These are phyloP conservation scores for Diacarnus erythraeanus DNA, from an alignment of 37 sponge, comb jelly and placozoan species.

Conservation along the genomic window DNA sequence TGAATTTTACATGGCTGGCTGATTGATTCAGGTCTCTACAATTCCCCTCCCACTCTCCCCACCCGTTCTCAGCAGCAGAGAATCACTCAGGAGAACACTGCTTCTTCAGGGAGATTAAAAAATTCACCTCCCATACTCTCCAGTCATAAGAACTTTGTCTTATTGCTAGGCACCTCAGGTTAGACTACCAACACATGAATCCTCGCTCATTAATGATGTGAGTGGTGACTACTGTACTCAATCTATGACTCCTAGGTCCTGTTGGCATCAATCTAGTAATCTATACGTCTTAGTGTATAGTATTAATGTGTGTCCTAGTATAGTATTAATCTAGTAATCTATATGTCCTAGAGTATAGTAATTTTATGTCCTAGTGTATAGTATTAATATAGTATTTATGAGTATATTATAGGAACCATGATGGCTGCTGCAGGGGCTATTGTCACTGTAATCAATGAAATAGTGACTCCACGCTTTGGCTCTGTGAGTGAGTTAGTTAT, in stretches of 20 bases:
- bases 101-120: background rate
- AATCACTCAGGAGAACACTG: background rate
- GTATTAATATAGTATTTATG: no score
- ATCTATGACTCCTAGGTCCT: no score
- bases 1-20: no score
- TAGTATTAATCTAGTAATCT: background rate
- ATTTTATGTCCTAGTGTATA: no score
- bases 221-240: background rate
- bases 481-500: background rate
- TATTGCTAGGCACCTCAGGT: conserved; percentile 29
- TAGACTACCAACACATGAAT: no score
- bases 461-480: background rate
- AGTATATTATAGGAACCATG: conserved; percentile 22
- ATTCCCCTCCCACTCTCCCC: conserved; percentile 50
- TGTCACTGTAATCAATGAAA: conserved; percentile 11
- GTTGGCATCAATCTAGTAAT: no score
- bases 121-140: background rate
- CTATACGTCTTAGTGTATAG: no score
- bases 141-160: conserved; percentile 40
- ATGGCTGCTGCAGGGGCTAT: background rate
- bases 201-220: no score
- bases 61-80: conserved; percentile 33
- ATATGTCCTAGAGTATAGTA: background rate
- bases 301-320: no score
- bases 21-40: conserved; percentile 8